Evolutionary conservation across 2,888 invertebrate species (phyloP), one percentile per base, ranked within the genome.

Genomic region (Busseola fusca): DNA sequence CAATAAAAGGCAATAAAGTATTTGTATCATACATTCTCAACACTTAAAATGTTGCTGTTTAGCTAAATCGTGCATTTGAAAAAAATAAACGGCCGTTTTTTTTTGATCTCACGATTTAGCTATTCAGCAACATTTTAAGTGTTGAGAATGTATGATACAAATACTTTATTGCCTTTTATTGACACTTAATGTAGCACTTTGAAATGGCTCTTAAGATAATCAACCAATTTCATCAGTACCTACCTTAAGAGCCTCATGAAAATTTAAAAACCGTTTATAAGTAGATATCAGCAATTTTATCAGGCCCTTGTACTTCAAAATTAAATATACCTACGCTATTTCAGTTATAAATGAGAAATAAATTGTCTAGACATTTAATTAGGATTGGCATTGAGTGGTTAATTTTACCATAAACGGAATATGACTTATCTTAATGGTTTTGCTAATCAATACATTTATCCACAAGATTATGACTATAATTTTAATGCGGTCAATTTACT

Each of bases 401-500:
- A 57, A 57, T 66, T 63, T 27, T 27, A n/a, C 63, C 27, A 37
- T 68, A 60, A 68, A 75, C 16, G 58, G 74, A 68, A 54, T 74
- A 63, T 67, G 62, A 80, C 12, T 80, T 76, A 76, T 80, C 30
- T 76, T n/a, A 74, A 67, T 56, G 27, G 54, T 50, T 60, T 59
- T 21, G 59, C 37, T 80, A 80, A 80, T 75, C 64, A 69, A 80
- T 57, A 62, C 16, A 67, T 66, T 73, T 37, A 76, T 6, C 27
- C 10, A 34, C 18, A 59, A 65, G 62, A 69, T 74, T 65, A 62
- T 69, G 30, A 62, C 63, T 64, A n/a, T 69, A 59, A 76, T 60
- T 76, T 74, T 34, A 74, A 67, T 59, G 27, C 21, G 48, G 48
- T 59, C 45, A 12, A 58, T 62, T 76, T 60, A 52, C 25, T 68